Base-by-base conservation (phyloP, 2,113 vertebrate species). In the Plecotus auritus region DNA sequence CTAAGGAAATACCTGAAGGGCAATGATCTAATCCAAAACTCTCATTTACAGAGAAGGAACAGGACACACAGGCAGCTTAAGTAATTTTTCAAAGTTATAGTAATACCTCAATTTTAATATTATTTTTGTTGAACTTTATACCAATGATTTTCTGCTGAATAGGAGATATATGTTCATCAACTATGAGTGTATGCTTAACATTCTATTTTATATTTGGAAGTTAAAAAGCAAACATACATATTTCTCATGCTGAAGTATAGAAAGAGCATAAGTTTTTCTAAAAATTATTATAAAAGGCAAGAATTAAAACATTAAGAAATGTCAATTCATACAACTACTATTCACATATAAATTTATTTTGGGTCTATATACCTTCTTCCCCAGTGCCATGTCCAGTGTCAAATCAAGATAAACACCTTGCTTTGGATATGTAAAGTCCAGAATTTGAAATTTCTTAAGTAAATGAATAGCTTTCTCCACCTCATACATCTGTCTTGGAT, bases 361-460 rank as follows among this genome's bases (percentile, higher is more conserved):
- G 45, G 77, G 1, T 91, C 40, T 47, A 42, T 77, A 23, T 98
- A 99, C 99, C 99, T 99, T 99, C 95, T 99, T 99, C 93, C 99
- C 98, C 59, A 99, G 97, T 0, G 98, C 97, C 99, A 99, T 99
- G 93, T 99, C 98, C 42, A 99, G 98, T 92, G 86, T 98, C 7
- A 99, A 98, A 0, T 99, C 98, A 32, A 99, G 95, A 72, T 98
- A 99, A 26, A 99, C 96, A 0, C 96, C 96, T 95, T 99, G 99
- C 14, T 96, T 93, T 54, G 95, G 98, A 59, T 98, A 2, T 0
- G 99, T 99, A 95, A 99, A 99, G 76, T 99, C 99, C 96, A 99
- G 89, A 42, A 93, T 10, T 94, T 99, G 99, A 93, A 98, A 99
- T 1, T 78, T 98, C 98, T 99, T 99, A 28, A 99, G 98, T 98